Conservation (phyloP, 2,888 invertebrate genomes). For the Meta bourneti region DNA sequence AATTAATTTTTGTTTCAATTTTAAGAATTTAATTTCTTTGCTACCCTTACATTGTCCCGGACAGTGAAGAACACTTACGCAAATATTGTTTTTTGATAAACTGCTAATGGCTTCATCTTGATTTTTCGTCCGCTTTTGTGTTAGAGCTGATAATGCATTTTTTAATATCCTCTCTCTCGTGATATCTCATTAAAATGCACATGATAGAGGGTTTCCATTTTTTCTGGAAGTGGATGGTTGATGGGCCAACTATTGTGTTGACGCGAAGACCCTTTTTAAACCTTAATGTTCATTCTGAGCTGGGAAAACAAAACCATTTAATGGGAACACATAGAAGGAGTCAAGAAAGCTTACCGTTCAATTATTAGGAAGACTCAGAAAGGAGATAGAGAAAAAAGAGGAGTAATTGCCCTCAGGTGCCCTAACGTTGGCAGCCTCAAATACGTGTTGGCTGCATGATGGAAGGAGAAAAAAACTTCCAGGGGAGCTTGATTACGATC, state of each 20-base stretch:
- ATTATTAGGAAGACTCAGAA: conserved; percentile 36
- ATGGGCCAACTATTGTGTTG: conserved; percentile 7
- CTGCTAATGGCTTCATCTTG: neutral
- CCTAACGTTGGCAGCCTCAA: conserved; percentile 26
- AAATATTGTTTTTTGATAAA: neutral
- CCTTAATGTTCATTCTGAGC: neutral
- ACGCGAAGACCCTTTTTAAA: conserved; percentile 16
- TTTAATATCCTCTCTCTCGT: neutral
- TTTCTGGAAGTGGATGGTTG: neutral
- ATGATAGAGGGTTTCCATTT: neutral
- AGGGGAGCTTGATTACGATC: conserved; percentile 54
- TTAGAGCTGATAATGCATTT: neutral
- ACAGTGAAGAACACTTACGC: neutral
- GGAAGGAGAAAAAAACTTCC: conserved; percentile 22
- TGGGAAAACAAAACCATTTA: conserved; percentile 20
- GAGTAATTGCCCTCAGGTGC: conserved; percentile 57
- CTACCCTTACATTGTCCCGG: neutral
- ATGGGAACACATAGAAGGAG: conserved; percentile 23
- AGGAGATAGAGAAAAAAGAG: conserved; percentile 1
- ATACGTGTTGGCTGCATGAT: conserved; percentile 3
- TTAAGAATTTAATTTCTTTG: neutral
- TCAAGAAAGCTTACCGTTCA: conserved; percentile 24
- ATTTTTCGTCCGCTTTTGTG: conserved; percentile 10
- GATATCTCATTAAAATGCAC: neutral
- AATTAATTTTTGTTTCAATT: neutral